Base-by-base conservation (phyloP, 2,113 vertebrate genomes). In the Podarcis raffonei region DNA sequence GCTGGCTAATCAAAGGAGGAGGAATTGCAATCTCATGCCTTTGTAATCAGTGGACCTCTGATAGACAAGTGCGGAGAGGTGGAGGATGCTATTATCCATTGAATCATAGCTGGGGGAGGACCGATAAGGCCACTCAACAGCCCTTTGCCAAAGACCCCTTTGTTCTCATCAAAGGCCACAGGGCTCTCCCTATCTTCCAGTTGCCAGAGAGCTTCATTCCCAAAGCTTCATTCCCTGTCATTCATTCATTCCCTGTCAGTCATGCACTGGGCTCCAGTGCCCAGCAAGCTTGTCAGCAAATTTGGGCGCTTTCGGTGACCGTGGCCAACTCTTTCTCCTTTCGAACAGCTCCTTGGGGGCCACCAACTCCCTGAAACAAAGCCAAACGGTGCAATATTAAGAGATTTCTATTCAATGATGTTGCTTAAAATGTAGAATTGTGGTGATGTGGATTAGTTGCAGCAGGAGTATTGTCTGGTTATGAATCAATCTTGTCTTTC, bases 1-100 rank as follows among this genome's bases (percentile, higher is more conserved):
- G 77, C 42, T 22, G 77, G 22, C 39, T 81, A 59, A 81, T 87
- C 86, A 87, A 35, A 53, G 85, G 39, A 35, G 85, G 66, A 37
- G 20, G 20, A 2, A n/a, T 1, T 13, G 25, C 7, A 7, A 39
- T 59, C 65, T 32, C 85, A 5, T 35, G n/a, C 66, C 66, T 81
- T 57, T 37, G 22, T 87, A 87, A 87, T 87, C 77, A 35, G 42
- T 8, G 0, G 23, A 2, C 66, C 85, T 23, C 30, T 8, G 85
- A 48, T 39, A 79, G 65, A n/a, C 75, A 78, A 77, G 75, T 72
- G 12, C 25, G 71, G 71, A n/a, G 4, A 30, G 30, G 30, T 6
- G 62, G 39, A 20, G 32, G 85, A 57, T 57, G 39, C 42, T 79
- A 27, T 71, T 69, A 57, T 65, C 62, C 77, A 16, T 59, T 35